Conservation (phyloP, 2,113 vertebrate species). For the Tyrannus savana region DNA sequence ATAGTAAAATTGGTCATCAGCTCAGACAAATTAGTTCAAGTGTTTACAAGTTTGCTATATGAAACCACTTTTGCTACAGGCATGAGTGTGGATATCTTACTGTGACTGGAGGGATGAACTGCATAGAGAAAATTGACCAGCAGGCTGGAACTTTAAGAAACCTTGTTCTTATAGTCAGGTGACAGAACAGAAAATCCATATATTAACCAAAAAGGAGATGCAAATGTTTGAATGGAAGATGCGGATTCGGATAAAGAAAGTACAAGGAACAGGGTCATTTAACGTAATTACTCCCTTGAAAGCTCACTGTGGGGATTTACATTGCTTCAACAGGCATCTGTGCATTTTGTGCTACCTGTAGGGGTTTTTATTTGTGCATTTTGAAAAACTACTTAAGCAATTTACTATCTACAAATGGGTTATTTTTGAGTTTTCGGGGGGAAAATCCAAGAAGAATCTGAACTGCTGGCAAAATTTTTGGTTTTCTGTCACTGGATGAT, state of each 20-base stretch:
- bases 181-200: neutral
- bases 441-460: neutral
- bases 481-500: neutral
- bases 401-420: neutral
- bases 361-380: neutral
- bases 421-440: neutral
- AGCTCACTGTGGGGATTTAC: neutral
- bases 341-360: neutral
- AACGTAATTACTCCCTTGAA: neutral
- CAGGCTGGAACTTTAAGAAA: neutral
- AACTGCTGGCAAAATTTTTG: neutral
- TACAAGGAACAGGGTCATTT: neutral
- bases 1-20: neutral
- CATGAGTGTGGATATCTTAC: neutral
- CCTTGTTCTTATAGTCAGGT: neutral
- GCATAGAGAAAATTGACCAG: neutral
- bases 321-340: neutral
- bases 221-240: neutral
- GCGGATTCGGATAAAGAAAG: neutral
- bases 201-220: neutral
- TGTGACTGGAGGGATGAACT: neutral
- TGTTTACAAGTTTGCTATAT: neutral
- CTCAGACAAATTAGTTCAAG: neutral
- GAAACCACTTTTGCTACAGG: neutral
- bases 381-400: neutral